Evolutionary conservation across 2,797 vertebrate genomes (phyloP).

Genomic region (Podarcis lilfordi): DNA sequence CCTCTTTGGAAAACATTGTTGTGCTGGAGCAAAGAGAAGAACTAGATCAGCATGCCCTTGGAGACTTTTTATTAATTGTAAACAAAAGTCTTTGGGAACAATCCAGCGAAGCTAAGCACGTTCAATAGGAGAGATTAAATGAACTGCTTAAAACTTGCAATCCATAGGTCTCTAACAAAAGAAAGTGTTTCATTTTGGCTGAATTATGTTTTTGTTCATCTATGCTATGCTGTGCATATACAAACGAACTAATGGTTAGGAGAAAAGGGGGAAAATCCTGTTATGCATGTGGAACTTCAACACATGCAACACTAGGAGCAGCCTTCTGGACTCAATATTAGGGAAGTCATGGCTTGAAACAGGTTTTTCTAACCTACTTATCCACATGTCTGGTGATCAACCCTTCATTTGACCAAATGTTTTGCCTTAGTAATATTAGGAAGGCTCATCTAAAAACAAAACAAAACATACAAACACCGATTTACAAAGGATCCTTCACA

Average conservation of each 20-base stretch:
- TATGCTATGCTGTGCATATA: not conserved
- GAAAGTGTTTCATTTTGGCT: not conserved
- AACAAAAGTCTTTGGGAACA: not conserved
- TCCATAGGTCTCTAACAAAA: not conserved
- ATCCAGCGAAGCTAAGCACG: not conserved
- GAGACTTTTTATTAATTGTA: not conserved
- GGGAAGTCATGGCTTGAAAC: not conserved
- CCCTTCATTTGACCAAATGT: not conserved
- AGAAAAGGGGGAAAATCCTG: too few species aligned
- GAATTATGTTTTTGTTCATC: not conserved
- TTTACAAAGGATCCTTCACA: not conserved
- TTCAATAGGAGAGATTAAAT: not conserved
- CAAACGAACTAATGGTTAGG: not conserved
- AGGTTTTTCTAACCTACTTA: not conserved
- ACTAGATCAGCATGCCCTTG: not conserved
- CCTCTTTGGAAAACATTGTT: not conserved
- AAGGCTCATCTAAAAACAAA: not conserved
- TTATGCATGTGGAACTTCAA: too few species aligned
- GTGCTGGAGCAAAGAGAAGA: not conserved
- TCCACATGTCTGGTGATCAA: not conserved
- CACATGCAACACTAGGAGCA: too few species aligned
- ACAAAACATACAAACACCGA: not conserved
- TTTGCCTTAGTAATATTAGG: not conserved
- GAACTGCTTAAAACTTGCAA: not conserved
- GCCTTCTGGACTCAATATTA: not conserved